Base-by-base conservation (phyloP, 2,888 invertebrate species). In the Cybosia mesomella region DNA sequence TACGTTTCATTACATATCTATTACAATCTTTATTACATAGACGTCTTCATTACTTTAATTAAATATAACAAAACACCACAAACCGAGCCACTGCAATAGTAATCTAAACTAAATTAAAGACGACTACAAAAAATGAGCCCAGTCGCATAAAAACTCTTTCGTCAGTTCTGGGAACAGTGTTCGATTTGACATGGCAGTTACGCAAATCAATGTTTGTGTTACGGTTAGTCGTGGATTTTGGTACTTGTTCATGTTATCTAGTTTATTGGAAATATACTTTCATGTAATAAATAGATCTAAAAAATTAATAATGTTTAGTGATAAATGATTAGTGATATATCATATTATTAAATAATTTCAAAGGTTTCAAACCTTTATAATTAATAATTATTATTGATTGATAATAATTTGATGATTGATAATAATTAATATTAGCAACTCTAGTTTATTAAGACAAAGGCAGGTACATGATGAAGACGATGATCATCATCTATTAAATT, bases 131-230 rank as follows among this genome's bases (percentile, higher is more conserved):
- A 77, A 75, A 74, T 61, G 0, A 24, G 57, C 22, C 43, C 69
- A 72, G 67, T 69, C 70, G 18, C 57, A 74, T 66, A 81, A 79
- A 81, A 81, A 76, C 49, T 70, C 9, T 71, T 68, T 68, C 69
- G 63, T 60, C 64, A 74, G 22, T 11, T 24, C 2, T 60, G 71
- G 65, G 72, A 74, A 66, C 75, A 74, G 63, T 58, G 77, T 65
- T 54, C 75, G 62, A 83, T 84, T 81, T 28, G 81, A 62, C 49
- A 68, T 73, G 72, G 70, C 53, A 21, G 75, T 82, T 74, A 74
- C 74, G 72, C 54, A 82, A 81, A 64, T 54, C 66, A 69, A 73
- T 82, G 67, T 74, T 78, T 72, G 59, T 66, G 76, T 69, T 71
- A 58, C 75, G 65, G 71, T 65, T 24, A 71, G 61, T 39, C 60